Conservation (phyloP, 2,797 vertebrate genomes). For the Novumbra hubbsi region DNA sequence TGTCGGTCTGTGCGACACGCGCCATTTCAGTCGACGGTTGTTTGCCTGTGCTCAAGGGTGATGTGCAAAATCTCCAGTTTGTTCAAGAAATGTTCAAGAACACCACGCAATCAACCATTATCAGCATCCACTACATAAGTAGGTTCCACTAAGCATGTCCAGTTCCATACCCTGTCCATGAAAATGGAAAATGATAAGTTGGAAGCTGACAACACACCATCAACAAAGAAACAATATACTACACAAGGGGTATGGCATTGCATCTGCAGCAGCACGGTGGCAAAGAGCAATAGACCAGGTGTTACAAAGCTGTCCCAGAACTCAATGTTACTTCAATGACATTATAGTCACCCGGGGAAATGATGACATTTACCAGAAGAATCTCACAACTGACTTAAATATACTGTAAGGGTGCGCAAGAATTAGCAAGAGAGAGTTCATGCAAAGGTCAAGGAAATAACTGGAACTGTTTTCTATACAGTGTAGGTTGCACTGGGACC, state of each 20-base stretch:
- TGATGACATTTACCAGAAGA: neutral
- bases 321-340: constrained; percentile 9
- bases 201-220: neutral
- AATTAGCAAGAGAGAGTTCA: neutral
- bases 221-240: too few relatives aligned
- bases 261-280: neutral
- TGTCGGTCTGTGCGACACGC: too few relatives aligned
- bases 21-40: too few relatives aligned
- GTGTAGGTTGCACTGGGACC: too few relatives aligned
- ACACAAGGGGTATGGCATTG: neutral
- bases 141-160: neutral
- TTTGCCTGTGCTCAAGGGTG: too few relatives aligned
- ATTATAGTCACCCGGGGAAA: constrained; percentile 1
- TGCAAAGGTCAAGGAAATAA: too few relatives aligned
- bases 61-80: too few relatives aligned
- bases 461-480: too few relatives aligned
- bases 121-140: too few relatives aligned
- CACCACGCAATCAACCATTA: too few relatives aligned
- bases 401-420: neutral
- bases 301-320: constrained; percentile 5
- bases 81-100: too few relatives aligned
- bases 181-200: neutral
- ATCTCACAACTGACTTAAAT: neutral
- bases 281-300: constrained; percentile 8
- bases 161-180: neutral